These are phyloP conservation scores for Eulemur rufifrons DNA, from an alignment of 2,113 vertebrate genomes.

Conservation along the genomic window DNA sequence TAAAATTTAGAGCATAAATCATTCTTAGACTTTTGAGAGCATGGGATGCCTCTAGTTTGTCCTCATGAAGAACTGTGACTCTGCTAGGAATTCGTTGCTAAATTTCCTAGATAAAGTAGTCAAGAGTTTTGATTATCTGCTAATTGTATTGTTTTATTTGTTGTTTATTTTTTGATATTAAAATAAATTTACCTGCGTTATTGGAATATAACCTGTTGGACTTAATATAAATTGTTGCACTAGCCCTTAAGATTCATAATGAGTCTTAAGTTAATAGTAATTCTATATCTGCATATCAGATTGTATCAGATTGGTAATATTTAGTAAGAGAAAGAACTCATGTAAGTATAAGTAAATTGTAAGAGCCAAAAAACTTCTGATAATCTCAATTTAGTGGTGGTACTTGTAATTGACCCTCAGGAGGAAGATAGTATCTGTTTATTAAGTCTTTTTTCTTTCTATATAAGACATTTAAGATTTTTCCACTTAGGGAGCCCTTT, in stretches of 20 bases:
- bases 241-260: neutral
- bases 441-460: neutral
- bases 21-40: constrained; percentile 19
- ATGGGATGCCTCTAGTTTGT: neutral
- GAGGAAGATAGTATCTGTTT: neutral
- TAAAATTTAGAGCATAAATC: neutral
- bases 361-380: neutral
- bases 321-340: neutral
- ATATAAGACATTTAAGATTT: neutral
- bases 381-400: neutral
- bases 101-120: neutral
- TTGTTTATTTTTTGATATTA: neutral
- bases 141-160: neutral
- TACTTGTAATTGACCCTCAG: neutral
- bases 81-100: neutral
- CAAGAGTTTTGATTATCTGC: neutral
- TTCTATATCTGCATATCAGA: neutral
- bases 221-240: neutral
- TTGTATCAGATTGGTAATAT: neutral
- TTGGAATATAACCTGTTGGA: neutral
- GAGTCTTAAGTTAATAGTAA: neutral
- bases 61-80: neutral
- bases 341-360: neutral
- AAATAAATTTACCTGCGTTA: neutral
- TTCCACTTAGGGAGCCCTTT: neutral